These are phyloP conservation scores for Rhincodon typus DNA, from an alignment of 2,797 vertebrate species.

Conservation along the genomic window DNA sequence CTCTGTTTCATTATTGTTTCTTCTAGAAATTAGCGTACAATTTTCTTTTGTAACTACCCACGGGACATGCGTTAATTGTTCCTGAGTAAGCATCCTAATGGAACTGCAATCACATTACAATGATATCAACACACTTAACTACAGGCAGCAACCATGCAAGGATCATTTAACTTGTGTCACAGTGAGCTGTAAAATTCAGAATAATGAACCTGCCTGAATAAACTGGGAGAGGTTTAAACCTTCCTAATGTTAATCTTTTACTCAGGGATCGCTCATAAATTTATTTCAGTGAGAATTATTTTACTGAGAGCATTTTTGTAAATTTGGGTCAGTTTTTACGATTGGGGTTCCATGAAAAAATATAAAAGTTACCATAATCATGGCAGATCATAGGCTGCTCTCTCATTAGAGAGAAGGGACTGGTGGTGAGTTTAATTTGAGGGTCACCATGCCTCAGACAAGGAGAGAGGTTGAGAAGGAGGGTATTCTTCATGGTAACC, in stretches of 20 bases:
- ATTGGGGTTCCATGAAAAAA: too few species aligned
- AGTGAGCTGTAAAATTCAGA: slow-evolving; percentile 36
- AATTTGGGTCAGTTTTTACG: neutral
- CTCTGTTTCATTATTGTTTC: neutral
- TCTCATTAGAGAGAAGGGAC: too few species aligned
- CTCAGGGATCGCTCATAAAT: neutral
- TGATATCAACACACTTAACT: neutral
- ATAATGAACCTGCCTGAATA: neutral
- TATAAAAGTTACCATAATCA: too few species aligned
- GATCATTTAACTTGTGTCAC: neutral
- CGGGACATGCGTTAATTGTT: neutral
- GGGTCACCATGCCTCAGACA: too few species aligned
- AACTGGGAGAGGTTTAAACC: slow-evolving; percentile 36
- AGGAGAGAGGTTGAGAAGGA: too few species aligned
- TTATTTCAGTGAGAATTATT: neutral
- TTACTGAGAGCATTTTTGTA: neutral
- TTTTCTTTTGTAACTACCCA: slow-evolving; percentile 35
- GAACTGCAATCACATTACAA: slow-evolving; percentile 23
- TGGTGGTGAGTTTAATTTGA: too few species aligned
- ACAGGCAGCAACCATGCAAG: neutral
- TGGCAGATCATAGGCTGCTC: too few species aligned
- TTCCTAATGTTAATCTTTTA: slow-evolving; percentile 7
- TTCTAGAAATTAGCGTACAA: slow-evolving; percentile 30
- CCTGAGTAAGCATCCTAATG: slow-evolving; percentile 22
- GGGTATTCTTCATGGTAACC: too few species aligned